Evolutionary conservation across 2,797 vertebrate genomes (phyloP).

Genomic region (Hyperoplus immaculatus): DNA sequence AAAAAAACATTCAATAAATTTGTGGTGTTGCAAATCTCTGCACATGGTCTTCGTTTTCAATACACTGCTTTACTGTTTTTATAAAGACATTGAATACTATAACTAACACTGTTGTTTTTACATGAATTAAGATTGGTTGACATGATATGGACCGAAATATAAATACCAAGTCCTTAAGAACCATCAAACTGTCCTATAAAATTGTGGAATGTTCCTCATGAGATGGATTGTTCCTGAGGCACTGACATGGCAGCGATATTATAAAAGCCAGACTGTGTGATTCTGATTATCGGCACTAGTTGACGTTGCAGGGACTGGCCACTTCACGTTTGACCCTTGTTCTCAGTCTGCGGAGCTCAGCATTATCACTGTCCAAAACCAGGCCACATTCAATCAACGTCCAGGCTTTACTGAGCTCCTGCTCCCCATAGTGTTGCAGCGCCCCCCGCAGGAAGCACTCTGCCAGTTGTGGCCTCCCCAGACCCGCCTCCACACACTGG

Average conservation of each 20-base stretch:
- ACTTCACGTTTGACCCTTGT: conserved; percentile 87
- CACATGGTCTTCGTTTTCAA: conserved; percentile 14
- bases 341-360: conserved; percentile 89
- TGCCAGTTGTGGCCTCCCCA: conserved; percentile 79
- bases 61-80: background rate
- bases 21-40: conserved; percentile 35
- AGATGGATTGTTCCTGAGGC: conserved; percentile 7
- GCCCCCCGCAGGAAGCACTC: conserved; percentile 84
- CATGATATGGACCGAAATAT: background rate
- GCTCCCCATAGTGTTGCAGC: conserved; percentile 82
- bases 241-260: conserved; percentile 9
- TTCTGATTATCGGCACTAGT: conserved; percentile 74
- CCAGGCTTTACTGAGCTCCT: conserved; percentile 87
- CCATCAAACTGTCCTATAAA: background rate
- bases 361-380: conserved; percentile 80
- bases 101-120: conserved; percentile 13
- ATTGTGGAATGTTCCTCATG: background rate
- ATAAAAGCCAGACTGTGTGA: conserved; percentile 6
- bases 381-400: conserved; percentile 87
- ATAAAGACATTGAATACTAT: conserved; percentile 3
- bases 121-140: conserved; percentile 18
- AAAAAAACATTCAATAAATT: conserved; percentile 26
- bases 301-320: conserved; percentile 88
- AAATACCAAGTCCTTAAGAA: background rate
- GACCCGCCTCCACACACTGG: conserved; percentile 75